Evolutionary conservation across 1,140 invertebrate genomes (phyloP), one percentile per base, ranked within the genome.

Genomic region (Pantala flavescens): DNA sequence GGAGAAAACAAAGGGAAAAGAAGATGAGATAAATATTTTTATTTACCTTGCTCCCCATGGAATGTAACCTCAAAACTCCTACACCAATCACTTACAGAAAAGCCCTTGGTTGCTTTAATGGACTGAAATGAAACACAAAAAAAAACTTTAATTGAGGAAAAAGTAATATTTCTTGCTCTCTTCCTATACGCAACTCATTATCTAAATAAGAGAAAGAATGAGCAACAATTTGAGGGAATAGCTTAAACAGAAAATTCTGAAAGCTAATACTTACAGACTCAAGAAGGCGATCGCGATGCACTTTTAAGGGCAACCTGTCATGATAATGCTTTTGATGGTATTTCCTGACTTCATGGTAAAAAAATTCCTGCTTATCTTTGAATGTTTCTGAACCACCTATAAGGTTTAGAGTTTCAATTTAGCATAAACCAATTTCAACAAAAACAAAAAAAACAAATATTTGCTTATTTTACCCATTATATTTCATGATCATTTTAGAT

Each of bases 321-420:
- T 96, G 93, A 79, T 92, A 90, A 80, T 93, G 90, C 77, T 91
- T 92, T 77, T 91, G 89, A 84, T 92, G 93, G 81, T 90, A 90
- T 78, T 94, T 93, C 78, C 94, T 85, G 71, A 97, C 89, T 86
- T 96, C 94, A 81, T 94, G 93, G 83, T 96, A 95, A 84, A 97
- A 97, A 83, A 95, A 96, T 79, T 95, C 93, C 83, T 96, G 93
- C 81, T 97, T 97, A 81, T 97, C 95, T 84, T 95, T 94, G 80
- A 98, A 98, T 28, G 94, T 95, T 84, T 97, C 95, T 24, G 94
- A 96, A 9, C 95, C 95, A 72, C 95, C 86, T 87, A 74, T 24
- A 80, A 77, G 71, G n/a, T n/a, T n/a, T n/a, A n/a, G n/a, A n/a
- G n/a, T n/a, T n/a, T n/a, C n/a, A n/a, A n/a, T n/a, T n/a, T n/a